Base-by-base conservation (phyloP, 2,888 invertebrate genomes). In the Stenoptilia bipunctidactyla region DNA sequence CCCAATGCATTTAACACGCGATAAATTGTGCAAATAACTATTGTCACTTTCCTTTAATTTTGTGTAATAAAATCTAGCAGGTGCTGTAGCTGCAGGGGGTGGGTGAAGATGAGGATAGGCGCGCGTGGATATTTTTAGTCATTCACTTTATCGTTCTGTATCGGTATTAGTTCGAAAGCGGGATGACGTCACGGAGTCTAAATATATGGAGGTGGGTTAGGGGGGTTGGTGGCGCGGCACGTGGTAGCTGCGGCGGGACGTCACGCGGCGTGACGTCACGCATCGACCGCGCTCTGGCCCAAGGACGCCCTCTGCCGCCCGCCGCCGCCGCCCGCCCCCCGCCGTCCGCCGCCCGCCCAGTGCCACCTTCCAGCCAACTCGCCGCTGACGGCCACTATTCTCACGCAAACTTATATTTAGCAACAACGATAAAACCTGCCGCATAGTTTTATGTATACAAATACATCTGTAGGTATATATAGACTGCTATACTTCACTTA, bases 251-350 rank as follows among this genome's bases (percentile, higher is more conserved):
- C 56, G 64, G 72, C 68, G 70, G 82, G 80, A 82, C 80, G 82
- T 79, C 75, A 73, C 66, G 44, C 45, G 53, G 50, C 45, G 45
- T 45, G 53, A 79, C 82, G 83, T 79, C 80, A 79, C 61, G 40
- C 65, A 82, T 83, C 82, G 82, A 82, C 62, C 63, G 69, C 66
- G 66, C 61, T 58, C 61, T 53, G 55, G 43, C 67, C 79, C 82
- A 83, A 83, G 82, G 82, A 68, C 80, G 76, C 61, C 71, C 71
- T 59, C 54, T 52, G 52, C 54, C 2, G 13, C 34, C 13, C 8
- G 34, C 10, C 5, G 9, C 25, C 25, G 9, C 25, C 25, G 9
- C 5, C 25, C n/a, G n/a, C 57, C 56, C 56, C 61, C 58, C 48
- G 46, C 54, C 54, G 61, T 56, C 63, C 80, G 76, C 61, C 72